Evolutionary conservation across 2,888 invertebrate species (phyloP).

Genomic region (Allacma fusca): DNA sequence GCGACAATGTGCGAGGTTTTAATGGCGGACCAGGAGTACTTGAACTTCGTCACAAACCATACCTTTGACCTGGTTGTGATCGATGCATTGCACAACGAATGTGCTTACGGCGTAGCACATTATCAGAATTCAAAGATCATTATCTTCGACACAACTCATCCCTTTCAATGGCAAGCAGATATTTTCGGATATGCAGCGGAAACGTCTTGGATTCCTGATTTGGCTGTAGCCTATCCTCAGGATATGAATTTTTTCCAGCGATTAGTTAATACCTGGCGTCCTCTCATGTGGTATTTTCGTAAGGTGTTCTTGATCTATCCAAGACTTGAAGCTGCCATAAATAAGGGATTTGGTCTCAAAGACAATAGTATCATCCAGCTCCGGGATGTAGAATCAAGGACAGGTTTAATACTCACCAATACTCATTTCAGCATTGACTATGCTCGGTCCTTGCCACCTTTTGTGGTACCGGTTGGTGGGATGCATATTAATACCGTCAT

Average conservation of each 20-base stretch:
- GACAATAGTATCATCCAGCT: slow-evolving; percentile 6
- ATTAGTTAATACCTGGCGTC: slow-evolving; percentile 19
- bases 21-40: slow-evolving; percentile 25
- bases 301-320: slow-evolving; percentile 47
- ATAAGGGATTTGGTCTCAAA: slow-evolving; percentile 39
- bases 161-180: slow-evolving; percentile 41
- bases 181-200: slow-evolving; percentile 43
- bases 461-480: slow-evolving; percentile 52
- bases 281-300: slow-evolving; percentile 22
- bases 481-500: slow-evolving; percentile 16
- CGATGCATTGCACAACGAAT: slow-evolving; percentile 47
- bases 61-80: slow-evolving; percentile 48
- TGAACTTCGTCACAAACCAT: neutral
- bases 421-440: slow-evolving; percentile 54
- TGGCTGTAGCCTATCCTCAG: neutral
- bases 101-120: slow-evolving; percentile 42
- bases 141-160: slow-evolving; percentile 38
- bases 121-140: slow-evolving; percentile 43
- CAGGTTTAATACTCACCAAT: slow-evolving; percentile 47
- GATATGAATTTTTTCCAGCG: slow-evolving; percentile 27
- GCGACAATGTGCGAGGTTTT: slow-evolving; percentile 18
- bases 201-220: slow-evolving; percentile 48
- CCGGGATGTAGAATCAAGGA: slow-evolving; percentile 44
- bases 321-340: slow-evolving; percentile 43
- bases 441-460: slow-evolving; percentile 53